Evolutionary conservation across 2,113 vertebrate genomes (phyloP), one percentile per base, ranked within the genome.

Genomic region (Agelaius phoeniceus): DNA sequence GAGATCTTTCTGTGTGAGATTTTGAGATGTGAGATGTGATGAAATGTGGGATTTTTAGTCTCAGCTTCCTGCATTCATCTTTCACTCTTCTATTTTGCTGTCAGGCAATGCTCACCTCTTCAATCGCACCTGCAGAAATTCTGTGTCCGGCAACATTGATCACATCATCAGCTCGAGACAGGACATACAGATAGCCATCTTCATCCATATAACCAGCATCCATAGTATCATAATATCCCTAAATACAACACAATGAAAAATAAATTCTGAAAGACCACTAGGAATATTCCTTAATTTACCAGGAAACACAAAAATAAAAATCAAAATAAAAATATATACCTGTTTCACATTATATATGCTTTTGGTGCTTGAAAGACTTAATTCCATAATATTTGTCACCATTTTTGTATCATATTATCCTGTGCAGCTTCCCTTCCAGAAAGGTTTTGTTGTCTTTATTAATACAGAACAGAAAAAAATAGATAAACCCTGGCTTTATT

Each of bases 181-280:
- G 98, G 57, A 99, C 98, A 87, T 99, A 99, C 2, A 99, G 74
- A 93, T 99, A 99, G 30, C 98, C 98, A 77, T 99, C 98, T 87
- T 99, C 98, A 62, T 99, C 99, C 95, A 99, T 97, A 61, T 98
- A 99, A 14, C 99, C 99, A 39, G 99, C 99, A 73, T 99, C 99
- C 99, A 99, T 99, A 28, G 99, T 99, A 96, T 99, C 99, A 27
- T 99, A 99, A 85, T 98, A 99, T 13, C 99, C 99, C 99, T 99
- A 91, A 13, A 94, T 73, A 84, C 6, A 77, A 89, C 13, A 92
- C 31, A 62, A 74, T 8, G 21, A 69, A 67, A 94, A 90, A 44
- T 33, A 73, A 68, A 59, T 31, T 84, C 54, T 43, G 44, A 52
- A 81, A 44, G 9, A 91, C 8, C 58, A 83, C 21, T 46, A 90